phyloP scores from a whole-genome alignment of 2,113 vertebrate species.

The Condylura cristata region DNA sequence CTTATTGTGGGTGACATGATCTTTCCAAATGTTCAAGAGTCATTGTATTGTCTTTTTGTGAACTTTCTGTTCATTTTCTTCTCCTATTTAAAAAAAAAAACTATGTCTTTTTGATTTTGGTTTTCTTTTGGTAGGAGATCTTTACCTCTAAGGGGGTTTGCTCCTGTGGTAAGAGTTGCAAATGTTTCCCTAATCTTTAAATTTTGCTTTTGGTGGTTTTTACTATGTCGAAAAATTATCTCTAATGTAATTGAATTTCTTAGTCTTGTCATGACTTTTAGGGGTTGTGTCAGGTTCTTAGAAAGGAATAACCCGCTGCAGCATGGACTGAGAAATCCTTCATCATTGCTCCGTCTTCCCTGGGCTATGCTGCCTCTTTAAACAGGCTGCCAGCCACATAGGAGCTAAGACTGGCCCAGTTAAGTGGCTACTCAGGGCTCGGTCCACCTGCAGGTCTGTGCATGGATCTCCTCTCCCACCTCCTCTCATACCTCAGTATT shows the following conservation, averaged over 20 bases:
- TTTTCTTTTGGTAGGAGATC: neutral
- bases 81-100: neutral
- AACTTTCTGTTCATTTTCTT: neutral
- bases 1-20: neutral
- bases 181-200: neutral
- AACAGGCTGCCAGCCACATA: neutral
- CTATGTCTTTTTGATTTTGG: neutral
- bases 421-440: neutral
- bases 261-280: neutral
- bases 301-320: neutral
- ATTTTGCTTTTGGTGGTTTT: constrained; percentile 1
- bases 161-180: neutral
- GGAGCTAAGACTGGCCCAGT: neutral
- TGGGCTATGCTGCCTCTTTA: neutral
- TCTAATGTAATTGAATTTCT: neutral
- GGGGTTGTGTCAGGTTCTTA: neutral
- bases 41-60: neutral
- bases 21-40: neutral
- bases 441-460: neutral
- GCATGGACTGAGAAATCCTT: neutral
- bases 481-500: neutral
- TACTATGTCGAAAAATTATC: neutral
- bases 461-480: neutral
- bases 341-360: neutral
- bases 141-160: neutral